A percentile compares a stretch with the other conserved stretches of the same genome.
Conservation (phyloP, 37 sponge, comb jelly and placozoan species). For the Chondrosia reniformis region DNA sequence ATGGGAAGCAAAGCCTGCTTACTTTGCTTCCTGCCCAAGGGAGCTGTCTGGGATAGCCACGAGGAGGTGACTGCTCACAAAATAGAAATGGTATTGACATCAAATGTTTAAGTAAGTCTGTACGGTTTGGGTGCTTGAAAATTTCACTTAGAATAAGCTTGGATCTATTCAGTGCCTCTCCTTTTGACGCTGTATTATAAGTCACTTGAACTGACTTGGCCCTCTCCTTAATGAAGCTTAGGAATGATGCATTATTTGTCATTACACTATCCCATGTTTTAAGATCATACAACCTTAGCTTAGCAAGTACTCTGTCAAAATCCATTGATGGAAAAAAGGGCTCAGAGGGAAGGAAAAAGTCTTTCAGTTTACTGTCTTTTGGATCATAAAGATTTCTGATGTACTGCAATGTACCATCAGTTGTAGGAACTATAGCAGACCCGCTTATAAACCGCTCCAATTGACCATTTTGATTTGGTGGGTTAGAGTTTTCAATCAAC, state of each 20-base stretch:
- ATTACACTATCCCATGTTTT: conserved; percentile 33
- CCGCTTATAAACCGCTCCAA: not conserved
- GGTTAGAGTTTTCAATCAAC: conserved; percentile 22
- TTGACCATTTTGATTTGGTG: not conserved
- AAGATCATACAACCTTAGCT: conserved; percentile 30
- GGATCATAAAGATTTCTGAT: conserved; percentile 35
- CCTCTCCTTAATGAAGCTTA: conserved; percentile 13
- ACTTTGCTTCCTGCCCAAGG: conserved; percentile 22
- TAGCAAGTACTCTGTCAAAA: not conserved
- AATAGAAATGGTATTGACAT: conserved; percentile 17
- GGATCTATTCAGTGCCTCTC: not conserved
- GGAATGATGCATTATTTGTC: not conserved
- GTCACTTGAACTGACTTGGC: conserved; percentile 15
- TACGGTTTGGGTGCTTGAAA: not conserved
- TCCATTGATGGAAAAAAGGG: conserved; percentile 22
- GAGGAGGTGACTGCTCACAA: conserved; percentile 2
- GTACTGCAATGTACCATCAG: not conserved
- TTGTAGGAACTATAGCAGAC: not conserved
- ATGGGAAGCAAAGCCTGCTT: not conserved
- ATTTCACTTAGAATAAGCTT: not conserved
- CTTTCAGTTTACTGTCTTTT: conserved; percentile 17
- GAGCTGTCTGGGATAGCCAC: conserved; percentile 13
- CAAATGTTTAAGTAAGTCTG: not conserved
- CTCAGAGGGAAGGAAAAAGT: conserved; percentile 28
- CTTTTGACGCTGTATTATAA: not conserved